Conservation (phyloP, 1,140 invertebrate genomes). For the Danaus plexippus region DNA sequence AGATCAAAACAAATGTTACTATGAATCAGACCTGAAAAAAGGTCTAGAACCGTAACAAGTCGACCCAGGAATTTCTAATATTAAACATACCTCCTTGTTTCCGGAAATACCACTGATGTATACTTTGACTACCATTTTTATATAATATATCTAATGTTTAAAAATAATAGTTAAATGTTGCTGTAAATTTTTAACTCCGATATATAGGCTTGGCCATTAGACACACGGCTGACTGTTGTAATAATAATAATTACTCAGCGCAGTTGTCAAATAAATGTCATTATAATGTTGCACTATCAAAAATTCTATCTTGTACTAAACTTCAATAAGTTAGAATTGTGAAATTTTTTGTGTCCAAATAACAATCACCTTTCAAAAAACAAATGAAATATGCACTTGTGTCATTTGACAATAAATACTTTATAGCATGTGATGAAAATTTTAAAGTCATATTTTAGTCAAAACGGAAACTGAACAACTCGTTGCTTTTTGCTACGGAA, state of each 20-base stretch:
- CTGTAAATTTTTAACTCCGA: constrained; percentile 41
- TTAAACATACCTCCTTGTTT: constrained; percentile 85
- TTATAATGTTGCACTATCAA: not conserved
- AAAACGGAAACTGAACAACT: too few relatives aligned
- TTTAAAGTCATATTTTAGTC: too few relatives aligned
- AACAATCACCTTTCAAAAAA: too few relatives aligned
- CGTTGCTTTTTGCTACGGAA: too few relatives aligned
- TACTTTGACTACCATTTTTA: constrained; percentile 87
- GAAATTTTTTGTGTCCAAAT: too few relatives aligned
- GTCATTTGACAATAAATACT: too few relatives aligned
- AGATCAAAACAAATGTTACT: constrained; percentile 50
- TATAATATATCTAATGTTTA: constrained; percentile 16
- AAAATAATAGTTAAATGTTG: constrained; percentile 22
- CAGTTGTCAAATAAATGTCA: constrained; percentile 8
- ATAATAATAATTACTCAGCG: constrained; percentile 46
- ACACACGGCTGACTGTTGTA: constrained; percentile 39
- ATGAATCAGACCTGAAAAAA: constrained; percentile 52
- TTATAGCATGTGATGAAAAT: too few relatives aligned
- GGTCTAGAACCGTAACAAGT: constrained; percentile 44
- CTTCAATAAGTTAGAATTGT: constrained; percentile 14
- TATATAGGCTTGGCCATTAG: constrained; percentile 69
- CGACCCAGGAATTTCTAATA: constrained; percentile 51
- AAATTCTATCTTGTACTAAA: constrained; percentile 4
- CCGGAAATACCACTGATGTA: constrained; percentile 92
- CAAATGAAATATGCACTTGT: too few relatives aligned